A percentile compares a stretch with the other conserved stretches of the same genome.
These are phyloP conservation scores for Mastomys natalensis DNA, from an alignment of 2,113 vertebrate genomes.

Conservation along the genomic window DNA sequence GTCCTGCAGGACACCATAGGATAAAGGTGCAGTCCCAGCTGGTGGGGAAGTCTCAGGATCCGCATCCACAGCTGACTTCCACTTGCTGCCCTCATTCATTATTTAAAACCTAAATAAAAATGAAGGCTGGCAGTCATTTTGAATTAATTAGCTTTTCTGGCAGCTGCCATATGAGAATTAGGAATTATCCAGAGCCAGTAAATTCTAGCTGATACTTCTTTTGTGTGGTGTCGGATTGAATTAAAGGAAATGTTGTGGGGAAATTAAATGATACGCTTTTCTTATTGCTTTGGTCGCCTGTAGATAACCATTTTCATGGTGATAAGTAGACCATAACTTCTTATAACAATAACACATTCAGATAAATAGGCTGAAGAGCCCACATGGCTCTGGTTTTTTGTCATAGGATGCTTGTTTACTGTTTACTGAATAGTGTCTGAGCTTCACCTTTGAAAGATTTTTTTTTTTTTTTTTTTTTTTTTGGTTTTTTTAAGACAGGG, in stretches of 20 bases:
- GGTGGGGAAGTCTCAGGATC: neutral
- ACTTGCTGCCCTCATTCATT: constrained; percentile 45
- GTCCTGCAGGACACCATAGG: neutral
- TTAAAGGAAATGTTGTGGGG: constrained; percentile 64
- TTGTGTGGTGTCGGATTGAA: constrained; percentile 65
- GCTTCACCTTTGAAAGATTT: constrained; percentile 34
- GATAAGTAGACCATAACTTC: constrained; percentile 65
- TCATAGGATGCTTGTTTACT: constrained; percentile 50
- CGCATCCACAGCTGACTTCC: constrained; percentile 37
- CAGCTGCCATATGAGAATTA: constrained; percentile 72
- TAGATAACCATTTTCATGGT: constrained; percentile 68
- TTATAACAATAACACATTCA: constrained; percentile 54
- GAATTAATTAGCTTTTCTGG: constrained; percentile 69
- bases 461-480: no score
- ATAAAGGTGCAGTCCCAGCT: neutral
- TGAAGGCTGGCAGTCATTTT: constrained; percentile 54
- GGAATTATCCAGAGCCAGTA: constrained; percentile 65
- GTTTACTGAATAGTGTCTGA: constrained; percentile 34
- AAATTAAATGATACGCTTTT: constrained; percentile 57
- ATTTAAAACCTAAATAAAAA: constrained; percentile 52
- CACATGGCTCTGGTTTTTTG: neutral
- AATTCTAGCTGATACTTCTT: constrained; percentile 58
- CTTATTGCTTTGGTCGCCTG: constrained; percentile 59
- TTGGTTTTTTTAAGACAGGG: no score
- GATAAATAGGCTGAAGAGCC: constrained; percentile 44